Evolutionary conservation across 2,113 vertebrate species (phyloP).

Genomic region (Clarias macrocephalus): DNA sequence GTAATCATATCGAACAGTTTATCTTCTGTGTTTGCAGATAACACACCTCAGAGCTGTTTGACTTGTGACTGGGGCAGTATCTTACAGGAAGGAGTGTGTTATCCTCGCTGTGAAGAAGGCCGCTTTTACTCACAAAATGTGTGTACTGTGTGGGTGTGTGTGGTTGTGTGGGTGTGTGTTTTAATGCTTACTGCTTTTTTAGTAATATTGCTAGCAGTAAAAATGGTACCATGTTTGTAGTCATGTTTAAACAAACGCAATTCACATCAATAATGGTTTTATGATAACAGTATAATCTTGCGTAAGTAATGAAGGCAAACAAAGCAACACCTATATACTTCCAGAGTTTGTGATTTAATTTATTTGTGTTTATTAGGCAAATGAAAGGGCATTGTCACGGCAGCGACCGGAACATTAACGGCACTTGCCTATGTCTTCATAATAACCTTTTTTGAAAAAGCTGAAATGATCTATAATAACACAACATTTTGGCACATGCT

Average conservation of each 20-base stretch:
- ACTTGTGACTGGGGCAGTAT: slow-evolving; percentile 71
- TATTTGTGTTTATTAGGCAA: not conserved
- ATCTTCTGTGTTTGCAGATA: slow-evolving; percentile 61
- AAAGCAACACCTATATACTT: not conserved
- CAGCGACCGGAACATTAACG: not conserved
- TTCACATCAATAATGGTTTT: not conserved
- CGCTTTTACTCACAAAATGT: slow-evolving; percentile 69
- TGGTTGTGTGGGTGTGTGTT: not conserved
- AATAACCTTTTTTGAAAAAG: not conserved
- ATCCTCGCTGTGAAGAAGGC: slow-evolving; percentile 71
- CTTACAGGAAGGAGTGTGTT: slow-evolving; percentile 66
- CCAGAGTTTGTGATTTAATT: not conserved
- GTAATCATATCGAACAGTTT: not conserved
- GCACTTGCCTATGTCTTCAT: not conserved
- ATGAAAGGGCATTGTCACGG: not conserved
- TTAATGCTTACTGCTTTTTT: not conserved
- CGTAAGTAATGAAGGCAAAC: not conserved
- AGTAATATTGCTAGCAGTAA: not conserved
- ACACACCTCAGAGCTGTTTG: slow-evolving; percentile 67
- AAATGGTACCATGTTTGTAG: too few species aligned
- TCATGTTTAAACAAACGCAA: too few species aligned
- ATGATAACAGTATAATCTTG: not conserved
- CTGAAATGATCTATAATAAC: not conserved
- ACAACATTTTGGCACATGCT: not conserved
- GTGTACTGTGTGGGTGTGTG: not conserved